phyloP scores from a whole-genome alignment of 2,888 invertebrate species.

The Trichacis sp. region DNA sequence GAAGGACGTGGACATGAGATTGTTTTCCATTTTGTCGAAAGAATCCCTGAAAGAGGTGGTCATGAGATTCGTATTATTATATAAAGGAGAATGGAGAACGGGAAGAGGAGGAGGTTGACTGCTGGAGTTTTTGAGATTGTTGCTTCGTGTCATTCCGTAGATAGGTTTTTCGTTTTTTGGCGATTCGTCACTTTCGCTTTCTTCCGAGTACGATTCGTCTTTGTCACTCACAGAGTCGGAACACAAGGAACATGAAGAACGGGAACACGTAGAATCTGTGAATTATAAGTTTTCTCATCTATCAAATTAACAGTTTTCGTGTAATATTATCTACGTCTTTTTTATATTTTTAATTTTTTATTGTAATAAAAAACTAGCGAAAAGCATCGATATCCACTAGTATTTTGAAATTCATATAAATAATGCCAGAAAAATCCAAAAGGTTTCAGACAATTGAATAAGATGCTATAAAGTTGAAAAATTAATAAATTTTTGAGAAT shows the following conservation, averaged over 20 bases:
- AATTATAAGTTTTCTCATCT: conserved; percentile 37
- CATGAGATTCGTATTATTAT: conserved; percentile 52
- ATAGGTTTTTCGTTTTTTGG: conserved; percentile 54
- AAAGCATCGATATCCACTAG: no score
- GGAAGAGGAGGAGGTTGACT: conserved; percentile 65
- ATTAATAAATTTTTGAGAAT: no score
- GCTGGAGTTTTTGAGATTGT: conserved; percentile 64
- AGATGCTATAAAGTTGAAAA: no score
- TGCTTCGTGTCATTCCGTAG: conserved; percentile 66
- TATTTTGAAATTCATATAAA: no score
- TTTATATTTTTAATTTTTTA: no score
- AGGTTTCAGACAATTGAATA: no score
- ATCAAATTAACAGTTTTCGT: conserved; percentile 12
- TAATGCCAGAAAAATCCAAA: no score
- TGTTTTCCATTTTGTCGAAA: conserved; percentile 43
- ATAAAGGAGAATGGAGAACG: conserved; percentile 47
- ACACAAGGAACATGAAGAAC: conserved; percentile 79
- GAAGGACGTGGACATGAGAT: conserved; percentile 53
- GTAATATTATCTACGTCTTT: no score
- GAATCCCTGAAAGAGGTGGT: conserved; percentile 56
- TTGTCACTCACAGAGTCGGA: conserved; percentile 68
- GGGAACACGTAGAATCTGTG: conserved; percentile 79
- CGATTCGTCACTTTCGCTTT: conserved; percentile 59
- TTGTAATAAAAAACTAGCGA: no score
- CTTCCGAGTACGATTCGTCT: conserved; percentile 65